Evolutionary conservation across 2,888 invertebrate species (phyloP), one percentile per base, ranked within the genome.

Genomic region (Ophonus ardosiacus): DNA sequence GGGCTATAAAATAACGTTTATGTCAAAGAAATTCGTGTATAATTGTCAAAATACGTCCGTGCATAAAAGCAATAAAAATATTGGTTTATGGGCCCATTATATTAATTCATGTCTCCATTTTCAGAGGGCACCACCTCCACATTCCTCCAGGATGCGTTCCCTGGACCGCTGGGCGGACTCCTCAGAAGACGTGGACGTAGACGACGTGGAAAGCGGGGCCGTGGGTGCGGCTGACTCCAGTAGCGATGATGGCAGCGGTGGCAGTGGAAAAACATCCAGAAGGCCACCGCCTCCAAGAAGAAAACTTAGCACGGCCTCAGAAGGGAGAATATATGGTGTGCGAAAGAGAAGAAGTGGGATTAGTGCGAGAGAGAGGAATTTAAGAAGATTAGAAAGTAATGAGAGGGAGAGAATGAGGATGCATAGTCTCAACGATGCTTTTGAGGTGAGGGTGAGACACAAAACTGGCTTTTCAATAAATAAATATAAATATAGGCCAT

Each of bases 401-500:
- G 95, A 96, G 90, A 92, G 96, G 87, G 96, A 96, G 90, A 92
- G 96, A 88, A 95, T 95, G 94, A 92, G 96, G 88, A 96, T 96
- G 96, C 96, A 96, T 90, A 95, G 95, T 86, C 92, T 96, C 86
- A 96, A 96, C 90, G 96, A 96, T 90, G 96, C 96, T 15, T 96
- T 96, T 90, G 95, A 96, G 93, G 95, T 95, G 90, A 88, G 90
- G 5, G 7, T 40, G 7, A 40, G 7, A 40, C 40, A 40, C 40
- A 40, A 40, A 40, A 40, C 40, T 40, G 5, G 7, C 5, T 7
- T 7, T 7, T 40, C 7, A 7, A 7, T 40, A 40, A n/a, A n/a
- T n/a, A n/a, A n/a, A n/a, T n/a, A n/a, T n/a, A n/a, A n/a, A n/a
- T n/a, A n/a, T n/a, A n/a, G n/a, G n/a, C n/a, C n/a, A n/a, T n/a